Percentiles rank a stretch among this genome's conserved stretches.
phyloP scores from a whole-genome alignment of 2,888 invertebrate species.

The Adelphocoris suturalis region DNA sequence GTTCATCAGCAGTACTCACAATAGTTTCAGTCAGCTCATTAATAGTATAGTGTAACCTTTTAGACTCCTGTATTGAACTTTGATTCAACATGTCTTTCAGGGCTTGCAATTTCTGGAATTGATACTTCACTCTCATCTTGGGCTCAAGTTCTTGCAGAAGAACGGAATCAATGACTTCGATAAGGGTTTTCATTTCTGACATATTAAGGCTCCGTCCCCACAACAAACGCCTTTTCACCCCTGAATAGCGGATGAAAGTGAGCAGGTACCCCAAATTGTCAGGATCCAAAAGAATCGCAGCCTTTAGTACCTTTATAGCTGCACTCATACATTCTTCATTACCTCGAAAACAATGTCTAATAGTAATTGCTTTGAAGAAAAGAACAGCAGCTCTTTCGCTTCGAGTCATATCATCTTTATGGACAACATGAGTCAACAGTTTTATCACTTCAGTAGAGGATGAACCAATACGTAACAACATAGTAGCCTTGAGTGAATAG shows the following conservation, averaged over 20 bases:
- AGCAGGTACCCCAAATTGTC: not conserved
- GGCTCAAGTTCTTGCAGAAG: not conserved
- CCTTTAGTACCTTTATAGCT: not conserved
- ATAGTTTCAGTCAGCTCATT: not conserved
- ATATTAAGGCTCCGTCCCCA: not conserved
- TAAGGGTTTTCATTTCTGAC: not conserved
- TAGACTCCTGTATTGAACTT: not conserved
- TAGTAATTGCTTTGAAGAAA: not conserved
- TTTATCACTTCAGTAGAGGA: not conserved
- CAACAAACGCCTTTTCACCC: not conserved
- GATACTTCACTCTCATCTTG: not conserved
- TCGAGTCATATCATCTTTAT: not conserved
- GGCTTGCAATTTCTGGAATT: not conserved
- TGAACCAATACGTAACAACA: not conserved
- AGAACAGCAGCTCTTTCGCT: not conserved
- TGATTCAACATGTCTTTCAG: not conserved
- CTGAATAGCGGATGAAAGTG: not conserved
- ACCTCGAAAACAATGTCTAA: not conserved
- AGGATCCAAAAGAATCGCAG: not conserved
- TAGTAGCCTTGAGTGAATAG: conserved; percentile 1
- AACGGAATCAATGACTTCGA: not conserved
- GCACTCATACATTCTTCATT: not conserved
- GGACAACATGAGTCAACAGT: not conserved
- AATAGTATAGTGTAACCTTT: not conserved
- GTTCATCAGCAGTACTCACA: not conserved